Conservation (phyloP, 2,888 invertebrate genomes). For the Lissocephala sabroskyi region DNA sequence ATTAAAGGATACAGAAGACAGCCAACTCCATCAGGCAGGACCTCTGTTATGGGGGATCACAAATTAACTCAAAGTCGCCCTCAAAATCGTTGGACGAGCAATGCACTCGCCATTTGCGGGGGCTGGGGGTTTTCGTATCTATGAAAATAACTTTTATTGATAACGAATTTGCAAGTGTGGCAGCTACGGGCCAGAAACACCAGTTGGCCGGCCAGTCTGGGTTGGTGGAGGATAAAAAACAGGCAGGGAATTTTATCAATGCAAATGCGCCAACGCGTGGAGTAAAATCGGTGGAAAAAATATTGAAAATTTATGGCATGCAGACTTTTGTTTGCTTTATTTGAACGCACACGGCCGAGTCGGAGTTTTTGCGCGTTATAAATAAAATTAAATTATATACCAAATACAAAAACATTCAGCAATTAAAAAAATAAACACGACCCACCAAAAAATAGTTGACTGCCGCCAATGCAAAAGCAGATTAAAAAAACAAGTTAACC, state of each 20-base stretch:
- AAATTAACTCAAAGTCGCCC: too few species aligned
- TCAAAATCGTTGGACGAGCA: background rate
- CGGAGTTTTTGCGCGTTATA: conserved; percentile 28
- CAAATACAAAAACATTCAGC: conserved; percentile 18
- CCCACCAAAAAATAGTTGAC: conserved; percentile 4
- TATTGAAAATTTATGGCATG: conserved; percentile 48
- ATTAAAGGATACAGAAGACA: too few species aligned
- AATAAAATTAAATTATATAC: conserved; percentile 60
- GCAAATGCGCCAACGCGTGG: conserved; percentile 28
- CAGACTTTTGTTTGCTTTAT: conserved; percentile 13
- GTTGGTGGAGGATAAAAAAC: background rate
- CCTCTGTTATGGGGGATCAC: too few species aligned
- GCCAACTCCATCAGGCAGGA: too few species aligned
- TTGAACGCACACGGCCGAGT: background rate
- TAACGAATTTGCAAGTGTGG: conserved; percentile 45
- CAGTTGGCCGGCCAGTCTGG: background rate
- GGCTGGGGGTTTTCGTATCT: too few species aligned
- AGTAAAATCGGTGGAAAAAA: conserved; percentile 14
- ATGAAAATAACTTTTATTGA: conserved; percentile 46
- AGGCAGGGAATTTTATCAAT: conserved; percentile 27
- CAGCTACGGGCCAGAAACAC: background rate
- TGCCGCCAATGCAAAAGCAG: conserved; percentile 5
- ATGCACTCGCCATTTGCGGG: background rate
- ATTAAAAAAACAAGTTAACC: conserved; percentile 8
- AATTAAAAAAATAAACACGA: conserved; percentile 61